A percentile compares a stretch with the other conserved stretches of the same genome.
Evolutionary conservation across 2,888 invertebrate genomes (phyloP).

Genomic region (Serrognathus titanus): DNA sequence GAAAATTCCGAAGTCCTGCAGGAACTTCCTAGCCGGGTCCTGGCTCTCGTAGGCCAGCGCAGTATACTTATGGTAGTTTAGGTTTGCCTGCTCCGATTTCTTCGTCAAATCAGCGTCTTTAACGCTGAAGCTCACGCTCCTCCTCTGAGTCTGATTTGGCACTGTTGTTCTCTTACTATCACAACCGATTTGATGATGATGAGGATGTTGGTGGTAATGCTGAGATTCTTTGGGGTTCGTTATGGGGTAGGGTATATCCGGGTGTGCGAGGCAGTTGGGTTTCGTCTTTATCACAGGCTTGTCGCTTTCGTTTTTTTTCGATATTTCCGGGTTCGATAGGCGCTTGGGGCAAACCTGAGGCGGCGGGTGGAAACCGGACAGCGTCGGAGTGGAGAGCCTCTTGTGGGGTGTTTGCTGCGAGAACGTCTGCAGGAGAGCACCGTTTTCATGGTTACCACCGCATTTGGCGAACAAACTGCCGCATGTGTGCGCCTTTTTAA

Average conservation of each 20-base stretch:
- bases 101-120: constrained; percentile 10
- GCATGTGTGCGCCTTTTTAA: constrained; percentile 45
- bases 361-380: constrained; percentile 19
- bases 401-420: constrained; percentile 20
- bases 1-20: constrained; percentile 44
- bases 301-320: constrained; percentile 9
- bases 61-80: constrained; percentile 39
- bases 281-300: constrained; percentile 13
- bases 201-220: no score
- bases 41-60: constrained; percentile 37
- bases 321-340: constrained; percentile 32
- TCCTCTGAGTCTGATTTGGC: constrained; percentile 17
- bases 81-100: constrained; percentile 28
- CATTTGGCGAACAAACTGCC: constrained; percentile 50
- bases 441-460: constrained; percentile 38
- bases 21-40: constrained; percentile 42
- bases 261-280: constrained; percentile 39
- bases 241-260: constrained; percentile 45
- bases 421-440: constrained; percentile 24
- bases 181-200: constrained; percentile 9
- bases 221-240: constrained; percentile 22
- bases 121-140: constrained; percentile 13
- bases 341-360: constrained; percentile 18
- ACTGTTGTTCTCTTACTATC: constrained; percentile 23
- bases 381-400: background rate